A percentile compares a stretch with the other conserved stretches of the same genome.
These are phyloP conservation scores for Amphiprion ocellaris DNA, from an alignment of 2,113 vertebrate genomes.

Conservation along the genomic window DNA sequence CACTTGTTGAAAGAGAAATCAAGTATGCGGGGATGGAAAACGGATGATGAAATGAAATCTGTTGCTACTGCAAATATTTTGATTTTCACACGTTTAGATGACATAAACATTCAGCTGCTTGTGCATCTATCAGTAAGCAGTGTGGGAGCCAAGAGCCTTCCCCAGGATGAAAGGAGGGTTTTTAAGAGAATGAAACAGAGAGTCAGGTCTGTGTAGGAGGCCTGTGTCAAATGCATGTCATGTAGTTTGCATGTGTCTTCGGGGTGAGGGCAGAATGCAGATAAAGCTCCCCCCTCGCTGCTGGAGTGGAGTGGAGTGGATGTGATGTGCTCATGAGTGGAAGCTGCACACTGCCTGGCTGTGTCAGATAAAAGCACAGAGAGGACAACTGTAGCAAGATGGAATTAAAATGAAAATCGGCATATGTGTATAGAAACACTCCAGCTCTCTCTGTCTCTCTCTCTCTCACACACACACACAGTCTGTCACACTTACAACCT, in stretches of 20 bases:
- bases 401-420: conserved; percentile 37
- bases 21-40: not conserved
- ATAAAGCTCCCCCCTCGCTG: conserved; percentile 58
- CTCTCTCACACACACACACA: conserved; percentile 18
- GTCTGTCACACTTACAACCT: conserved; percentile 28
- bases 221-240: conserved; percentile 52
- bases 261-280: conserved; percentile 48
- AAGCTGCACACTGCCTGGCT: conserved; percentile 40
- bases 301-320: conserved; percentile 51
- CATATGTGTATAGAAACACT: conserved; percentile 24
- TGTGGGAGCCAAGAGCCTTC: conserved; percentile 12
- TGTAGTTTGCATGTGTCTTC: conserved; percentile 55
- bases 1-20: conserved; percentile 44
- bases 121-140: conserved; percentile 27
- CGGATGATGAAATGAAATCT: conserved; percentile 22
- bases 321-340: conserved; percentile 56
- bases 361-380: conserved; percentile 64
- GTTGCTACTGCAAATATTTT: conserved; percentile 23
- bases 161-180: conserved; percentile 34
- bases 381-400: conserved; percentile 30
- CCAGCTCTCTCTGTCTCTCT: conserved; percentile 21
- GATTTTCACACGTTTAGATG: conserved; percentile 17
- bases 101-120: conserved; percentile 32
- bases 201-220: conserved; percentile 33
- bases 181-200: conserved; percentile 40